Conservation (phyloP, 2,888 invertebrate genomes). For the Perdita meconis region DNA sequence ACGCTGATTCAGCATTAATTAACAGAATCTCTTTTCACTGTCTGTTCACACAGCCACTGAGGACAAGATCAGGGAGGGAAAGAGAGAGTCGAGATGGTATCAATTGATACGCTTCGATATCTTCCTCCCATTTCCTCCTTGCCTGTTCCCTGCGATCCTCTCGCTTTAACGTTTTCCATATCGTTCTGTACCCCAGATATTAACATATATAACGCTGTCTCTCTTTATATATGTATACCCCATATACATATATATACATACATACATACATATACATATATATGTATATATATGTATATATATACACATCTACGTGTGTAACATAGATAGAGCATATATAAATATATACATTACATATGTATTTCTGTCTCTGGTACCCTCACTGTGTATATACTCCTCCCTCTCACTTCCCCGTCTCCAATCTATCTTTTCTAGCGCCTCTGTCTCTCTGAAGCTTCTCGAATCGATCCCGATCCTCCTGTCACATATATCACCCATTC, state of each 20-base stretch:
- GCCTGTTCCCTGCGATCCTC: conserved; percentile 58
- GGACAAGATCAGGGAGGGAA: conserved; percentile 43
- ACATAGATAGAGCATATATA: conserved; percentile 9
- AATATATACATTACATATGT: conserved; percentile 17
- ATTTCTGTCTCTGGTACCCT: conserved; percentile 34
- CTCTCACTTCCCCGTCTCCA: not conserved
- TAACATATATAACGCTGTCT: conserved; percentile 31
- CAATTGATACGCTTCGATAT: conserved; percentile 66
- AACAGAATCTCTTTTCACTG: conserved; percentile 19
- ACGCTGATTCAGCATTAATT: conserved; percentile 23
- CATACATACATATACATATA: conserved; percentile 45
- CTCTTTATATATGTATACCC: too few species aligned
- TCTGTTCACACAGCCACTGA: not conserved
- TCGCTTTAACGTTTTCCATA: conserved; percentile 46
- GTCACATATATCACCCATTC: conserved; percentile 6
- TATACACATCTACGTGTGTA: not conserved
- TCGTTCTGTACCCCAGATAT: conserved; percentile 44
- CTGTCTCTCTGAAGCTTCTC: conserved; percentile 19
- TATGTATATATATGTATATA: too few species aligned
- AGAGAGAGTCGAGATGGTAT: conserved; percentile 61
- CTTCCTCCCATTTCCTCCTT: conserved; percentile 41
- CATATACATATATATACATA: conserved; percentile 38
- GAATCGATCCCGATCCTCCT: conserved; percentile 18
- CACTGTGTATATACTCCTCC: not conserved
- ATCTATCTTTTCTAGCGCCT: conserved; percentile 10